Base-by-base conservation (phyloP, 37 sponge, comb jelly and placozoan species). In the Aplysina aerophoba region DNA sequence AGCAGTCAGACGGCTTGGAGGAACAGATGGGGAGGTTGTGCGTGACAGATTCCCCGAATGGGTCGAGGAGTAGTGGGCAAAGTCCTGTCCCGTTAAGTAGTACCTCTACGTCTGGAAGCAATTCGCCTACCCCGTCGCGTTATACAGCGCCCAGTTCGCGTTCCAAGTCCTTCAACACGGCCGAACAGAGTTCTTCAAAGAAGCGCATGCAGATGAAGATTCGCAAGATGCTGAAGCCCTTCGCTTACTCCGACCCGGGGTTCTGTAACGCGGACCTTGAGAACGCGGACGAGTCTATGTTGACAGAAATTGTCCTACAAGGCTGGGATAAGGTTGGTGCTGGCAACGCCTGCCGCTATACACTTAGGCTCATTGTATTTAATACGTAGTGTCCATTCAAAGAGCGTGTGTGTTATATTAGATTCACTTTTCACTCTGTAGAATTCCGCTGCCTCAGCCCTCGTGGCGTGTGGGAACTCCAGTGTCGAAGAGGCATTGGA, bases 401-500 rank as follows among this genome's bases (percentile, higher is more conserved):
- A 62, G 24, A 62, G 12, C 4, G 11, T 62, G 28, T 28, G 27
- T 62, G 64, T n/a, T 28, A 28, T 62, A 13, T 20, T 28, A 62
- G 24, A n/a, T 62, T 62, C 28, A 28, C 64, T 62, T 62, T 62
- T 27, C 28, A n/a, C 11, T 27, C 64, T 53, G 24, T 80, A 92
- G 92, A 88, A 85, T 38, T 74, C 69, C 16, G 82, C 89, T 0
- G 86, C 82, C 0, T 30, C 4, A 34, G 92, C 92, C n/a, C 84
- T 92, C 20, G 25, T 92, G 2, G 89, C 85, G 5, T 88, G 88
- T 61, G 84, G 85, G 62, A 88, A 33, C n/a, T 21, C 68, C 25
- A 85, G 92, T 40, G 67, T 92, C n/a, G 92, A 92, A 19, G 89
- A 71, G 30, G 92, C 92, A 44, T 84, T 92, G 77, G 92, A 92